Conservation (phyloP, 2,888 invertebrate species). For the Podotricha telesiphe region DNA sequence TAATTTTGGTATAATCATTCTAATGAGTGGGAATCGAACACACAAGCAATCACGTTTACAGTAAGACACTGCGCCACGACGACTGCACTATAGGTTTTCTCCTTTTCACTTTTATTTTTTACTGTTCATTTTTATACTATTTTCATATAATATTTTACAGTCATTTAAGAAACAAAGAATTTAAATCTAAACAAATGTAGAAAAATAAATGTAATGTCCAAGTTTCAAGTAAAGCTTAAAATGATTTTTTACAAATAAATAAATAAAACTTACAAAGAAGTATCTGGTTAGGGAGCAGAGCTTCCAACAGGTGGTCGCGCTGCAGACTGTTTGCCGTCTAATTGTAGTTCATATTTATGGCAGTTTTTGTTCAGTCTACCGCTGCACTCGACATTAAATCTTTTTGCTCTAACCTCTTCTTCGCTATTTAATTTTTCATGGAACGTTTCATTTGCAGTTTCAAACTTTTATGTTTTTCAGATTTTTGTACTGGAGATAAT, state of each 20-base stretch:
- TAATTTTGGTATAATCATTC: no score
- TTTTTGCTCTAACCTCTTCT: slow-evolving; percentile 48
- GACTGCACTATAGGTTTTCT: no score
- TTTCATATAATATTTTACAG: no score
- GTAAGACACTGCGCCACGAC: no score
- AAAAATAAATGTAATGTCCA: not conserved
- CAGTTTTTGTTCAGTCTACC: slow-evolving; percentile 49
- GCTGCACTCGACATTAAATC: slow-evolving; percentile 49
- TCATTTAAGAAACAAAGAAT: not conserved
- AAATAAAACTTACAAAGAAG: slow-evolving; percentile 15
- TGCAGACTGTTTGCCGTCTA: slow-evolving; percentile 54
- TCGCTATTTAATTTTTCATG: slow-evolving; percentile 46
- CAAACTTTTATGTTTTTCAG: slow-evolving; percentile 26
- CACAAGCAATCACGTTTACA: no score
- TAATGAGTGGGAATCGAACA: no score
- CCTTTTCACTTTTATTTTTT: no score
- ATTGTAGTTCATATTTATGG: slow-evolving; percentile 71
- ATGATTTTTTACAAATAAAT: slow-evolving; percentile 21
- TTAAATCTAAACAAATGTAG: not conserved
- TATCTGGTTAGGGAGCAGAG: slow-evolving; percentile 8
- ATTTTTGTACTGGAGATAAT: slow-evolving; percentile 15
- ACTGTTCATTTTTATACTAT: no score
- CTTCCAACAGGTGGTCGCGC: slow-evolving; percentile 60
- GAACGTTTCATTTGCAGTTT: slow-evolving; percentile 39
- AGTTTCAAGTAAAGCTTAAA: not conserved